Evolutionary conservation across 2,797 vertebrate species (phyloP).

Genomic region (Notolabrus celidotus): DNA sequence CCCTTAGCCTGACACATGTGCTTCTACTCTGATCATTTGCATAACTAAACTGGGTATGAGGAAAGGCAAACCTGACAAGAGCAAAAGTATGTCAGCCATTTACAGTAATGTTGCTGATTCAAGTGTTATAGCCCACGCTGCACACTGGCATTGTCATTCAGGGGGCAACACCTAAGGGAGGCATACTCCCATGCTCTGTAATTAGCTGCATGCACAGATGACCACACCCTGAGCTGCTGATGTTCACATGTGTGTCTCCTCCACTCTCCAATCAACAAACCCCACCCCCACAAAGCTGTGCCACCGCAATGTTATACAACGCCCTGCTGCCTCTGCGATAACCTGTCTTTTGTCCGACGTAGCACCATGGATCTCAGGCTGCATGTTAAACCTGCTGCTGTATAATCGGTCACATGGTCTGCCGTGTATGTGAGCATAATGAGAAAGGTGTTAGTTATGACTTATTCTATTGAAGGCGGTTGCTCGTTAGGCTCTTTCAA

Average conservation of each 20-base stretch:
- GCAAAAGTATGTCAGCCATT: neutral
- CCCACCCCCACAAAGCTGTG: conserved; percentile 44
- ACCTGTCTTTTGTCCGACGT: conserved; percentile 42
- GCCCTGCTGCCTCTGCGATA: conserved; percentile 36
- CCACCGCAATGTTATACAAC: conserved; percentile 76
- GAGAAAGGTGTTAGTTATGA: neutral
- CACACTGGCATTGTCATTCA: neutral
- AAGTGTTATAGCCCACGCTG: neutral
- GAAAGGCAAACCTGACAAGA: conserved; percentile 3
- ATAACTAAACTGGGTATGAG: conserved; percentile 10
- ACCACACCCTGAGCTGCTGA: conserved; percentile 68
- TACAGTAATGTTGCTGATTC: conserved; percentile 5
- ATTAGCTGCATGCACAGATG: conserved; percentile 46
- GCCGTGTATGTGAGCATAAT: neutral
- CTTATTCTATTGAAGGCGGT: neutral
- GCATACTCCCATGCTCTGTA: neutral
- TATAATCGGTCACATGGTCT: conserved; percentile 8
- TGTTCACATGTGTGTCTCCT: conserved; percentile 33
- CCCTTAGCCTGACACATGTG: conserved; percentile 13
- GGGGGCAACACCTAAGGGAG: neutral
- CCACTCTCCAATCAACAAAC: conserved; percentile 24
- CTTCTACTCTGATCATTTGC: conserved; percentile 15
- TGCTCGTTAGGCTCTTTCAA: neutral
- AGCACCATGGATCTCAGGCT: conserved; percentile 9
- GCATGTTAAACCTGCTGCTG: conserved; percentile 34